A percentile compares a stretch with the other conserved stretches of the same genome.
phyloP scores from a whole-genome alignment of 2,113 vertebrate species.

The Hippolais icterina region DNA sequence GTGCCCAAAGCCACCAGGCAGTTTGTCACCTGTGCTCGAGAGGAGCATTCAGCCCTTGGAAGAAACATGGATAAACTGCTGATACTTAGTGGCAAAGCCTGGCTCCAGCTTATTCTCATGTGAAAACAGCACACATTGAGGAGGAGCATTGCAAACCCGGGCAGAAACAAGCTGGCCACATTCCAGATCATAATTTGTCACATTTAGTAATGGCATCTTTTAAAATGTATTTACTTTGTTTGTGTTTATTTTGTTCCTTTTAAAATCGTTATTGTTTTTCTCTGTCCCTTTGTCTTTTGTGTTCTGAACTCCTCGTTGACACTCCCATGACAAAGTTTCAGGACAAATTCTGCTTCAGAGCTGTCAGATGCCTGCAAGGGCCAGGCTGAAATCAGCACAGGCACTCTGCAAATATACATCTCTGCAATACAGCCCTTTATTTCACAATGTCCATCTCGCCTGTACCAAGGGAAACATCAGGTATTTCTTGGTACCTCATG shows the following conservation, averaged over 20 bases:
- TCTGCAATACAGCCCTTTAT: background rate
- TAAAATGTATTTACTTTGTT: background rate
- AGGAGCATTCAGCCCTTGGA: background rate
- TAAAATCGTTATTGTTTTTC: background rate
- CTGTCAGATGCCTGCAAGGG: background rate
- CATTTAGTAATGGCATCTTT: background rate
- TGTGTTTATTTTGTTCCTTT: background rate
- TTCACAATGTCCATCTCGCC: background rate
- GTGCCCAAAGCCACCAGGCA: background rate
- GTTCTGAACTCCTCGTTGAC: background rate
- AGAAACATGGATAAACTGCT: background rate
- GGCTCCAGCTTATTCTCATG: rapidly evolving
- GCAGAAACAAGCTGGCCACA: background rate
- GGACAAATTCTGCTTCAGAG: background rate
- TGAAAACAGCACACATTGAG: rapidly evolving
- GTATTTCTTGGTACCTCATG: background rate
- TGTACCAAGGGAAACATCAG: background rate
- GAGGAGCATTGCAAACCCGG: background rate
- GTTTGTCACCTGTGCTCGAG: background rate
- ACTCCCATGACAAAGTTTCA: background rate
- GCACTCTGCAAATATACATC: background rate
- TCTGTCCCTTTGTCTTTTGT: background rate
- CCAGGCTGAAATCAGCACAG: background rate
- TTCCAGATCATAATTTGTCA: background rate
- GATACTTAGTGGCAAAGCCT: background rate